Conservation (phyloP, 2,888 invertebrate species). For the Chymomyza procnemis region DNA sequence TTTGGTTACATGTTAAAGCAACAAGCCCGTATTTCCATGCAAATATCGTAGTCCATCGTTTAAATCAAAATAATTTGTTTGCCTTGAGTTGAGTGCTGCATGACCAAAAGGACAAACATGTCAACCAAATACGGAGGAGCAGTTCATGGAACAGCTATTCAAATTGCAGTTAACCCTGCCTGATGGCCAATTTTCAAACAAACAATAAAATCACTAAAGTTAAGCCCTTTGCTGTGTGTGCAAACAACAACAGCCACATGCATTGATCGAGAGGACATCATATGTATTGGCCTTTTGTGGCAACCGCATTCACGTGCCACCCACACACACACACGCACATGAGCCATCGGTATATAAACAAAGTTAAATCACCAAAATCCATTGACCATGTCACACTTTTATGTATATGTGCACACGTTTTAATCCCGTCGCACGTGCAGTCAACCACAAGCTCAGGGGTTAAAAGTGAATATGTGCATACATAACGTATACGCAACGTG, state of each 20-base stretch:
- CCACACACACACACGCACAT: neutral
- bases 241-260: constrained; percentile 4
- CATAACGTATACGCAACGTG: constrained; percentile 44
- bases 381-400: constrained; percentile 17
- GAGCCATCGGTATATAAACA: neutral
- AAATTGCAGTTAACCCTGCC: neutral
- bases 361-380: constrained; percentile 47
- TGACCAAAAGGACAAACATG: too few species aligned
- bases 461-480: constrained; percentile 34
- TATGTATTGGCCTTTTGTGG: constrained; percentile 15
- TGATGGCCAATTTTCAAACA: constrained; percentile 21
- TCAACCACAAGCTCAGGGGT: constrained; percentile 50
- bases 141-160: neutral
- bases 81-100: too few species aligned
- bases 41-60: neutral
- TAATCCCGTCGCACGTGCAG: constrained; percentile 49
- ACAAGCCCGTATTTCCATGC: too few species aligned
- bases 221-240: constrained; percentile 32
- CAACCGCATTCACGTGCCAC: constrained; percentile 32
- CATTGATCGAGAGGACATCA: constrained; percentile 15
- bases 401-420: constrained; percentile 21
- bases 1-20: too few species aligned
- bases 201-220: constrained; percentile 37
- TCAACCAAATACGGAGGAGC: too few species aligned
- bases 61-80: too few species aligned